Evolutionary conservation across 2,888 invertebrate species (phyloP), one percentile per base, ranked within the genome.

Genomic region (Disparrhopalites patrizii): DNA sequence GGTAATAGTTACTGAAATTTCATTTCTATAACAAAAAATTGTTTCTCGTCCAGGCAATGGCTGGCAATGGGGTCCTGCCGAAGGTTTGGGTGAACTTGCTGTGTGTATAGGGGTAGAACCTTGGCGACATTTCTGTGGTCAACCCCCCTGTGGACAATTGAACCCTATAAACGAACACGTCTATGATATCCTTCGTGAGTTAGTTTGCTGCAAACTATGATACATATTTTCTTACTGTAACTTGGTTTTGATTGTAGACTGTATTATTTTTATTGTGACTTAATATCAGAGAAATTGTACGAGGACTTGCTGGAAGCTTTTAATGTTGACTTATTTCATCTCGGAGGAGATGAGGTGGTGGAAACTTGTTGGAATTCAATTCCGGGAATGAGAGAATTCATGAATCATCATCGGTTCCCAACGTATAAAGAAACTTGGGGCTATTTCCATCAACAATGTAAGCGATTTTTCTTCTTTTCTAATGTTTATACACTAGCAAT

Each of bases 331-430:
- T 31, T 76, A 23, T 76, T 77, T 65, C 77, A 77, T 63, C 73
- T 76, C 68, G 76, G 76, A n/a, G 75, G 74, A 0, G 91, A 92
- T 77, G 91, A 92, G 78, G 90, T 91, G 2, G 80, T 81, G 64
- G 90, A 84, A 64, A 86, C 80, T 3, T 93, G 92, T 78, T 93
- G 92, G 92, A 88, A 88, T 76, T 83, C 85, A 0, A 87, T 87
- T 0, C 77, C 80, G 1, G 81, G 81, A 54, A 87, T 93, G 60
- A 84, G 65, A 3, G 63, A 76, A 18, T 76, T 76, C 20, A 78
- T 80, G 79, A 85, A 85, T 73, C 50, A 36, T 0, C 64, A 76
- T 18, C 65, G 40, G 43, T 52, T 50, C 7, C 20, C 30, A 7
- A 81, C 83, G 13, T 78, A 85, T 18, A 79, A 76, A 5, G 68